A percentile compares a stretch with the other conserved stretches of the same genome.
Conservation (phyloP, 2,113 vertebrate genomes). For the Odocoileus hemionus region DNA sequence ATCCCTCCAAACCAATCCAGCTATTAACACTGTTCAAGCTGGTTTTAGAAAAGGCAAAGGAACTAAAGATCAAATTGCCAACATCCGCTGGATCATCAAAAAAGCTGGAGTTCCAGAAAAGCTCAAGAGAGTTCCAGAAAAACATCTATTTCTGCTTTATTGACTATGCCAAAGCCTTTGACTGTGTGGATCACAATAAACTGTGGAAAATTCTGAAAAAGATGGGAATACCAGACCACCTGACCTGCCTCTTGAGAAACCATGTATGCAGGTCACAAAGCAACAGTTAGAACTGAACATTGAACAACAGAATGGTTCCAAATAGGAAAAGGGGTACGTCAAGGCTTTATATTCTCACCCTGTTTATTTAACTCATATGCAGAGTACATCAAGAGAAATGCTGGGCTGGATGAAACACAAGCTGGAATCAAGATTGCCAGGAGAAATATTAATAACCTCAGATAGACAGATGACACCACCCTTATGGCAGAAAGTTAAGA, state of each 20-base stretch:
- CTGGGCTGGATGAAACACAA: not conserved
- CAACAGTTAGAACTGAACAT: not conserved
- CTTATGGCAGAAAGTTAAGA: not conserved
- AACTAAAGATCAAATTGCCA: not conserved
- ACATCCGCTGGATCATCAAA: not conserved
- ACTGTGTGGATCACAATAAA: too few relatives aligned
- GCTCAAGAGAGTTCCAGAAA: not conserved
- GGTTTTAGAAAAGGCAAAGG: not conserved
- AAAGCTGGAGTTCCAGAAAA: not conserved
- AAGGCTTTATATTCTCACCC: not conserved
- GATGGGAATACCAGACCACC: not conserved
- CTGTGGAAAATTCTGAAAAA: too few relatives aligned
- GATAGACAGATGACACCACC: not conserved
- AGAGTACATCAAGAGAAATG: not conserved
- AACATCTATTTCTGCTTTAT: not conserved
- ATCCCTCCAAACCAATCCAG: not conserved
- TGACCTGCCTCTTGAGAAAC: not conserved
- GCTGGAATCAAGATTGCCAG: fast-evolving
- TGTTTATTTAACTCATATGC: not conserved
- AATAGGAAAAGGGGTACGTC: not conserved
- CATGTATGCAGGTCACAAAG: not conserved
- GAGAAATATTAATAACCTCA: not conserved
- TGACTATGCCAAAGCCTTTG: too few relatives aligned
- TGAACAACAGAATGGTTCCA: not conserved
- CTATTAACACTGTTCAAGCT: not conserved